Base-by-base conservation (phyloP, 2,888 invertebrate genomes). In the Hypena proboscidalis region DNA sequence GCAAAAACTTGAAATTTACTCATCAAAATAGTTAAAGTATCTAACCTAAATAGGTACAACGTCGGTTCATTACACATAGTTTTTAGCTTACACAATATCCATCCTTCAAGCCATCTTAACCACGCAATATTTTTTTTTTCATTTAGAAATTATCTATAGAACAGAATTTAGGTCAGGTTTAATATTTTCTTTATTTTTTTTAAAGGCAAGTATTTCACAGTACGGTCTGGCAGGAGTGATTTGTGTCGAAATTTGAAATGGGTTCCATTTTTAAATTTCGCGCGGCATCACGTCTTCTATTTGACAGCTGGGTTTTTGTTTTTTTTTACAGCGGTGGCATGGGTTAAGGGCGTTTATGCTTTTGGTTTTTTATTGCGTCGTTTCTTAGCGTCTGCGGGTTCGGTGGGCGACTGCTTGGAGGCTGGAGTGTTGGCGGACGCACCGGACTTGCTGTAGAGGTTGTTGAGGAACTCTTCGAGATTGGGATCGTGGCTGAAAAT, bases 381-480 rank as follows among this genome's bases (percentile, higher is more conserved):
- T 40, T 82, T 86, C 60, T 83, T 85, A 19, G 71, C 68, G 56
- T 87, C 76, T 4, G 53, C 20, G 19, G 69, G 29, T 13, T 70
- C 69, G 9, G 59, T 70, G 55, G 60, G 77, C 25, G 64, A 51
- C 14, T 62, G 66, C 36, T 41, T 70, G 15, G 67, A 34, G 51
- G 58, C 61, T 19, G 80, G 44, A 32, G 77, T 49, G 79, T 66
- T 60, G 64, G 71, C 52, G 42, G 90, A 53, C 45, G 78, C 83
- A 2, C 88, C 88, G 25, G 93, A 92, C 74, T 95, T 94, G 72
- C 92, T 94, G 85, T 95, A 96, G 55, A 96, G 85, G 70, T 94
- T 95, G 85, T 95, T 96, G 65, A 97, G 92, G 79, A 96, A 94
- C 82, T 96, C 95, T 77, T 96, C 96, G 56, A 96, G 90, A 77